A percentile compares a stretch with the other conserved stretches of the same genome.
Conservation (phyloP, 53 echinoderm and acorn worm genomes). For the Astropecten irregularis region DNA sequence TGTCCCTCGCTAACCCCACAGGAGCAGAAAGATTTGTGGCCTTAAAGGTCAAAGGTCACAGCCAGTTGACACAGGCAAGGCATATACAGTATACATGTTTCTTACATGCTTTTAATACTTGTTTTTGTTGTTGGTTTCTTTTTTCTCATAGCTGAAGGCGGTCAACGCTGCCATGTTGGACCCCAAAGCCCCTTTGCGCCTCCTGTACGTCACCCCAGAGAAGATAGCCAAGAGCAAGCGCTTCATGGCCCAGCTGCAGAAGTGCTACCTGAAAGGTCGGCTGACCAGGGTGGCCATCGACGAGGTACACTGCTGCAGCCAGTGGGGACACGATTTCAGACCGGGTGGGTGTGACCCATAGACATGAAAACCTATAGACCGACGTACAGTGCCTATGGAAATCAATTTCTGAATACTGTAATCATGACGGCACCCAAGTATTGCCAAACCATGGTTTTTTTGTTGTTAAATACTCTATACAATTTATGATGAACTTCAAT, state of each 20-base stretch:
- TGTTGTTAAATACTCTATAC: too few relatives aligned
- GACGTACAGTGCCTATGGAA: background rate
- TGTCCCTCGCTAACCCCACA: too few relatives aligned
- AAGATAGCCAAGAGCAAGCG: conserved; percentile 97
- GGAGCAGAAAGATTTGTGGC: too few relatives aligned
- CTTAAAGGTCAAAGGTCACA: too few relatives aligned
- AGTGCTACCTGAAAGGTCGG: conserved; percentile 66
- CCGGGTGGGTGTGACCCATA: conserved; percentile 93
- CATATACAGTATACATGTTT: too few relatives aligned
- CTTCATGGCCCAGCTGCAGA: conserved; percentile 93
- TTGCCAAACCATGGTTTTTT: background rate
- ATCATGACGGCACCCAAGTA: too few relatives aligned
- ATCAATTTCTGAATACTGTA: background rate
- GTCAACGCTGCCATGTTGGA: conserved; percentile 82
- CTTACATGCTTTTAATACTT: background rate
- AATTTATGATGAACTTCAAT: too few relatives aligned
- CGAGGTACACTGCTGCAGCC: conserved; percentile 98
- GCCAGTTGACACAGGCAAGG: too few relatives aligned
- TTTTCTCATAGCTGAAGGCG: conserved; percentile 48
- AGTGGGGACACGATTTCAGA: conserved; percentile 99
- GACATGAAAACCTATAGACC: background rate
- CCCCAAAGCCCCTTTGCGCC: conserved; percentile 65
- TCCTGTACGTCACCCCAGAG: conserved; percentile 98
- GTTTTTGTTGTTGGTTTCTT: background rate
- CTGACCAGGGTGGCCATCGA: conserved; percentile 89